Conservation (phyloP, 2,888 invertebrate genomes). For the Cantharis lateralis region DNA sequence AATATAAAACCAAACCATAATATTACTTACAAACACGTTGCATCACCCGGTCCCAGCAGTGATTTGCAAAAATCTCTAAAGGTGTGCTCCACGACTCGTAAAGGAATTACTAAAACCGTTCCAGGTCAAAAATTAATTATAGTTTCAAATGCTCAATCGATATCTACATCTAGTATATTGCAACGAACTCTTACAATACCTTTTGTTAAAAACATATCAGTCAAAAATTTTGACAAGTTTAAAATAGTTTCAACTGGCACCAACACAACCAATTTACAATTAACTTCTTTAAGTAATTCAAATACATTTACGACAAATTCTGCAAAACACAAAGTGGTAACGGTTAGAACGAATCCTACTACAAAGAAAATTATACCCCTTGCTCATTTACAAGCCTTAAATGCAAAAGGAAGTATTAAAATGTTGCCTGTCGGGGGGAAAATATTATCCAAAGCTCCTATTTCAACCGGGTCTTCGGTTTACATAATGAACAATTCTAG, state of each 20-base stretch:
- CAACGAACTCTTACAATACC: slow-evolving; percentile 53
- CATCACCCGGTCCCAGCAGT: slow-evolving; percentile 36
- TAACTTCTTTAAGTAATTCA: slow-evolving; percentile 28
- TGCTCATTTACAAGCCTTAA: slow-evolving; percentile 53
- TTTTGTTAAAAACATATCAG: slow-evolving; percentile 52
- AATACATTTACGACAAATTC: slow-evolving; percentile 38
- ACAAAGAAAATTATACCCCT: slow-evolving; percentile 52
- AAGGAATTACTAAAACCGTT: slow-evolving; percentile 43
- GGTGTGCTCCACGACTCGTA: slow-evolving; percentile 45
- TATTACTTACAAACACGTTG: slow-evolving; percentile 41
- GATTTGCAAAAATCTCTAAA: slow-evolving; percentile 44
- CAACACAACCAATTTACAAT: slow-evolving; percentile 31
- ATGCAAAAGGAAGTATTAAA: slow-evolving; percentile 53
- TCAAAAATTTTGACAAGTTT: slow-evolving; percentile 54
- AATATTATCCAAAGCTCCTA: slow-evolving; percentile 47
- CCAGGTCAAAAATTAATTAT: slow-evolving; percentile 54
- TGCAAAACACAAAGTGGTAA: slow-evolving; percentile 51
- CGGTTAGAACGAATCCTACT: slow-evolving; percentile 47
- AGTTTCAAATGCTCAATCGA: slow-evolving; percentile 52
- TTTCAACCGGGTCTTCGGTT: slow-evolving; percentile 42
- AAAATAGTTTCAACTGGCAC: slow-evolving; percentile 46
- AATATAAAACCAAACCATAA: slow-evolving; percentile 40
- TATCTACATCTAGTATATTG: slow-evolving; percentile 51
- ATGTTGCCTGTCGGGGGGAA: slow-evolving; percentile 51
- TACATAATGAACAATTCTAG: slow-evolving; percentile 45